Percentiles rank a stretch among this genome's conserved stretches.
These are phyloP conservation scores for Cryptocheilus praepositus DNA, from an alignment of 2,888 invertebrate species.

Conservation along the genomic window DNA sequence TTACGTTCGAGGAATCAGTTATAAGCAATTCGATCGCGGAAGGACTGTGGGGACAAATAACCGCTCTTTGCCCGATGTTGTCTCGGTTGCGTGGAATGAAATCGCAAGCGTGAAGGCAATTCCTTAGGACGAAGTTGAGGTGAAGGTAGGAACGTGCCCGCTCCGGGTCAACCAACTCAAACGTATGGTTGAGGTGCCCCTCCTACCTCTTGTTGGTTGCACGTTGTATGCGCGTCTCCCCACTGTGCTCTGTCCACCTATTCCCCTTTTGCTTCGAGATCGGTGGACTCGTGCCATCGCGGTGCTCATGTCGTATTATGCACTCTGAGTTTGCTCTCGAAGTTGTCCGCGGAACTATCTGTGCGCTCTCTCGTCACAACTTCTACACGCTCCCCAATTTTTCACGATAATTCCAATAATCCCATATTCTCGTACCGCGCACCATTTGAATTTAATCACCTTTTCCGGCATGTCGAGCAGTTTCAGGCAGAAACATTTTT, in stretches of 20 bases:
- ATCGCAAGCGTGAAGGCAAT: constrained; percentile 70
- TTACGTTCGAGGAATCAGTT: no score
- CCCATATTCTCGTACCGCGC: no score
- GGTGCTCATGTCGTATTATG: constrained; percentile 54
- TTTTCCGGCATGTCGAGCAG: no score
- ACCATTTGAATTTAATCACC: no score
- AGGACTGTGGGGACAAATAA: constrained; percentile 35
- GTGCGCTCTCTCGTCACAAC: no score
- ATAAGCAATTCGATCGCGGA: constrained; percentile 9
- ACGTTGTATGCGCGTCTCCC: constrained; percentile 57
- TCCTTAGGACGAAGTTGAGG: constrained; percentile 66
- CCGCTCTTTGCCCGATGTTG: constrained; percentile 23
- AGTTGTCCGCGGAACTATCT: no score
- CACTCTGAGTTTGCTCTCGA: constrained; percentile 13
- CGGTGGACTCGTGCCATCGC: constrained; percentile 61
- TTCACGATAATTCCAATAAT: no score
- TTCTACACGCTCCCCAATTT: no score
- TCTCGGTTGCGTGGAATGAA: constrained; percentile 58
- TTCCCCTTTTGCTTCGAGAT: constrained; percentile 37
- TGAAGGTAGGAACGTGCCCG: constrained; percentile 64
- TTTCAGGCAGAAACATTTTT: no score
- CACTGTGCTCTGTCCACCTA: constrained; percentile 30
- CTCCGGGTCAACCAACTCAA: constrained; percentile 73
- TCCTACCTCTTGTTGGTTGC: constrained; percentile 53
- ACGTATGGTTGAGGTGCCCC: constrained; percentile 63